Percentiles rank a stretch among this genome's conserved stretches.
Conservation (phyloP, 2,797 vertebrate genomes). For the Perodicticus potto region DNA sequence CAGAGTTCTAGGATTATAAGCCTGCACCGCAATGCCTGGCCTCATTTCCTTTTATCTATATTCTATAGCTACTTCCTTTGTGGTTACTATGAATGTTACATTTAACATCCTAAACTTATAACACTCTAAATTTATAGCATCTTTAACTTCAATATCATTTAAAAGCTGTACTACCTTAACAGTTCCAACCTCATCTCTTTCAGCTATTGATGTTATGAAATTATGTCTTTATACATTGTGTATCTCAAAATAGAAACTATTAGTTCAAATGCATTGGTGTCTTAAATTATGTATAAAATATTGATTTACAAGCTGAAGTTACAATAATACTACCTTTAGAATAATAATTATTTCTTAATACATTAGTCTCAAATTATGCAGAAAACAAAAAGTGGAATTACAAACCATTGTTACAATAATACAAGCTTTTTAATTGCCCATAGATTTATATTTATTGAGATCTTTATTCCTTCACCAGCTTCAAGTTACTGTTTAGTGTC, state of each 20-base stretch:
- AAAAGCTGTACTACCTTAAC: neutral
- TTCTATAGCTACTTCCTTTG: neutral
- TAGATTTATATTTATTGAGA: neutral
- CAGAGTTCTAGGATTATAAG: neutral
- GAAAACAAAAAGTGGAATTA: neutral
- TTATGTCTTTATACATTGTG: neutral
- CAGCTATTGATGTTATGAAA: neutral
- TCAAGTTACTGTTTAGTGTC: neutral
- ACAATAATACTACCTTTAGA: neutral
- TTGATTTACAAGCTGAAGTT: neutral
- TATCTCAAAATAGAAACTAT: neutral
- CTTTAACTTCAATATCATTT: neutral
- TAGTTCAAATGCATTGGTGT: neutral
- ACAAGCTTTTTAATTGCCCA: neutral
- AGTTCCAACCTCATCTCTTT: neutral
- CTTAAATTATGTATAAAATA: neutral
- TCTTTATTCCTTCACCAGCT: neutral
- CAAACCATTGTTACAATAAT: neutral
- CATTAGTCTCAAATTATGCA: neutral
- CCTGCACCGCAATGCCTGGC: no score
- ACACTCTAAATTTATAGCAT: neutral
- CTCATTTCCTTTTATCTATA: neutral
- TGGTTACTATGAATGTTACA: neutral
- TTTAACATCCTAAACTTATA: neutral
- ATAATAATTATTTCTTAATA: neutral